phyloP scores from a whole-genome alignment of 2,888 invertebrate genomes.

The Drosophila prostipennis region DNA sequence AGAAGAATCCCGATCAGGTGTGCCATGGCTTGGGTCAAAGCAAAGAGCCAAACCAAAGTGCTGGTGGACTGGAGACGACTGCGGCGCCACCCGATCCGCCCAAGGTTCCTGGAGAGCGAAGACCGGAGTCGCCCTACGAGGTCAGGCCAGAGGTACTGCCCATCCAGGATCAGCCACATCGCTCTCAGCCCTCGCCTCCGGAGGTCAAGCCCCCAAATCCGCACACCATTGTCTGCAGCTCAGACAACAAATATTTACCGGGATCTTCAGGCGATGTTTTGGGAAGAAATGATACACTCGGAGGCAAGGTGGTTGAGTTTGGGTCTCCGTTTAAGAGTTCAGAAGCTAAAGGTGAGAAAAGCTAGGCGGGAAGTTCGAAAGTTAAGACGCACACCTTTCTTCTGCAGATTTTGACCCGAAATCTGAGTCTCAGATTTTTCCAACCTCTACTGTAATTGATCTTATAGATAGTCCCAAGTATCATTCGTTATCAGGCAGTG shows the following conservation, averaged over 20 bases:
- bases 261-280: neutral
- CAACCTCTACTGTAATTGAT: neutral
- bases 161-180: constrained; percentile 9
- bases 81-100: constrained; percentile 18
- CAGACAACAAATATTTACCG: neutral
- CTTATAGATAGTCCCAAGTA: neutral
- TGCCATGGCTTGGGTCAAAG: neutral
- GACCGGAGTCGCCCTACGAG: constrained; percentile 34
- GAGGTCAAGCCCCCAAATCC: constrained; percentile 28
- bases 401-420: neutral
- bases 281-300: neutral
- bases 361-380: neutral
- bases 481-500: too few relatives aligned
- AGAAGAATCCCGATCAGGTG: neutral
- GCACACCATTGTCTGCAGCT: constrained; percentile 7
- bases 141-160: constrained; percentile 30
- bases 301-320: neutral
- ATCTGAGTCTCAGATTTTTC: neutral
- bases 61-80: neutral
- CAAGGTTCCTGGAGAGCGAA: constrained; percentile 20
- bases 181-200: constrained; percentile 1
- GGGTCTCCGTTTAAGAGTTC: neutral
- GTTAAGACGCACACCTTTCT: too few relatives aligned
- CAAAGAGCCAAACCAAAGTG: neutral
- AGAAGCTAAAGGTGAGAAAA: constrained; percentile 7